Conservation (phyloP, 2,797 vertebrate species). For the Mionectes olivaceus region DNA sequence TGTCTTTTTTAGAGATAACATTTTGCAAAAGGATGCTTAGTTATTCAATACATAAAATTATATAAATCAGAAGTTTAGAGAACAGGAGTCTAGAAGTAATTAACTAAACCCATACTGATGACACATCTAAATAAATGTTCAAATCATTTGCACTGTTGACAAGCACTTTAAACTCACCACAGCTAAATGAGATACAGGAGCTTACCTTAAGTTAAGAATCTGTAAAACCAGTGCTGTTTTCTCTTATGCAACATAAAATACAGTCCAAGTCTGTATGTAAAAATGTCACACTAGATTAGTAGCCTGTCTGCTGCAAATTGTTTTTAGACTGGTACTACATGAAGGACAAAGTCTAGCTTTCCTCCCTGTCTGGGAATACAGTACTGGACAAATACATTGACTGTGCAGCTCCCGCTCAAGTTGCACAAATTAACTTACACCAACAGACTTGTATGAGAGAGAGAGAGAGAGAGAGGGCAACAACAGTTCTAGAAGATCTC, state of each 20-base stretch:
- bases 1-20: background rate
- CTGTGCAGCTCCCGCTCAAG: background rate
- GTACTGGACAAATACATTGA: background rate
- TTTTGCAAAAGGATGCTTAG: background rate
- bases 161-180: background rate
- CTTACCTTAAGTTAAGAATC: background rate
- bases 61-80: background rate
- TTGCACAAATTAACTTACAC: background rate
- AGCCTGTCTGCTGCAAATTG: background rate
- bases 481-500: background rate
- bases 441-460: background rate
- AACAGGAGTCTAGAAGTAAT: background rate
- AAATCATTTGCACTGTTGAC: background rate
- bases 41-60: background rate
- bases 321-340: background rate
- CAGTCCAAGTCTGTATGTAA: background rate
- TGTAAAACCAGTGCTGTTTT: background rate
- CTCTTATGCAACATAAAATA: background rate
- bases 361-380: background rate
- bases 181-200: background rate
- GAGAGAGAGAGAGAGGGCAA: background rate
- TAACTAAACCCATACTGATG: background rate
- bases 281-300: background rate
- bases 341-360: background rate
- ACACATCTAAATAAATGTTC: background rate